Conservation (phyloP, 2,113 vertebrate genomes). For the Sialia sialis region DNA sequence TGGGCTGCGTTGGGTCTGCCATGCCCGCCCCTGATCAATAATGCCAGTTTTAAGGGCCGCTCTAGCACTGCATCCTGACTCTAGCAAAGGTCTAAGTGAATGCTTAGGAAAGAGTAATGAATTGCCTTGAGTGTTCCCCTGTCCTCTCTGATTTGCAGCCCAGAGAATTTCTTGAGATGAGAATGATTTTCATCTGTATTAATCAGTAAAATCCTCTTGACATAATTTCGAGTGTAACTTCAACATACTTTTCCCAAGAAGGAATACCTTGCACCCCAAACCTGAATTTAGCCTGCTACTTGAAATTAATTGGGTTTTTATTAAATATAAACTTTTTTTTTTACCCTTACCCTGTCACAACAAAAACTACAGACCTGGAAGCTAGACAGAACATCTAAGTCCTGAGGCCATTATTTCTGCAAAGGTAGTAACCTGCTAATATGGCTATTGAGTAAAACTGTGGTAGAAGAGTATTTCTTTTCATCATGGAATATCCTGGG, state of each 20-base stretch:
- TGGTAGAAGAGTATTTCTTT: background rate
- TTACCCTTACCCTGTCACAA: background rate
- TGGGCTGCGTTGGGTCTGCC: background rate
- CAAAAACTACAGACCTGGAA: background rate
- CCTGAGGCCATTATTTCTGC: background rate
- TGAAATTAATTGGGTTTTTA: background rate
- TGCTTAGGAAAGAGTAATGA: background rate
- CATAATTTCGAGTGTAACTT: background rate
- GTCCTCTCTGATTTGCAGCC: background rate
- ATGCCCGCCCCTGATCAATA: background rate
- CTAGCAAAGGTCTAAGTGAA: background rate
- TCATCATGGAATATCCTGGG: too few relatives aligned
- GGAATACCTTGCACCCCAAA: background rate
- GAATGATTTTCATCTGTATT: background rate
- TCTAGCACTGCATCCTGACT: background rate
- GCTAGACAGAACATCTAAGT: background rate
- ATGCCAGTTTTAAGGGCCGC: background rate
- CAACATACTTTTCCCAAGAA: background rate
- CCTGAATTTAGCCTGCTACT: background rate
- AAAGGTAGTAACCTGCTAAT: background rate
- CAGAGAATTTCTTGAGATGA: background rate
- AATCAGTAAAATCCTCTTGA: background rate
- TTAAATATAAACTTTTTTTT: background rate
- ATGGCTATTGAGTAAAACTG: background rate
- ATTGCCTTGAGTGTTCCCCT: background rate